Evolutionary conservation across 2,113 vertebrate genomes (phyloP).

Genomic region (Raphicerus campestris): DNA sequence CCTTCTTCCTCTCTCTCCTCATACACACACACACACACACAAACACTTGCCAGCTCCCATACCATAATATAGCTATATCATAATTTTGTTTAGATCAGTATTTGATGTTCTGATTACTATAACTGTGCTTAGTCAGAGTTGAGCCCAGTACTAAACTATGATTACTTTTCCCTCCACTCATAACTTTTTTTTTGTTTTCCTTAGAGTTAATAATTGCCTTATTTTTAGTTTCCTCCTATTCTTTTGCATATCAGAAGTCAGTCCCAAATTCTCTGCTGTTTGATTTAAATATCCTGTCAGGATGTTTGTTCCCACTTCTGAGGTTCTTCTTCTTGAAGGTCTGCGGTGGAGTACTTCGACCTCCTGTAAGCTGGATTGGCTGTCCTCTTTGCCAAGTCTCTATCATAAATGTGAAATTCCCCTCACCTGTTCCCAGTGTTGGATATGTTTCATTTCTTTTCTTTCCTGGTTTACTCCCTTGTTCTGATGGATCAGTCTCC

Average conservation of each 20-base stretch:
- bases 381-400: not conserved
- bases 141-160: not conserved
- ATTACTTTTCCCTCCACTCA: not conserved
- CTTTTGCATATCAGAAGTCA: not conserved
- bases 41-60: not conserved
- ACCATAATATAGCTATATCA: not conserved
- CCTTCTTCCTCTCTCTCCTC: not conserved
- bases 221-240: not conserved
- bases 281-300: not conserved
- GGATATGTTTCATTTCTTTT: not conserved
- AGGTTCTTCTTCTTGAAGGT: not conserved
- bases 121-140: not conserved
- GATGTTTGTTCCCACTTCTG: not conserved
- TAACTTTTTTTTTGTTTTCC: not conserved
- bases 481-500: not conserved
- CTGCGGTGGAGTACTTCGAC: not conserved
- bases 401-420: not conserved
- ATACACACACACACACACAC: not conserved
- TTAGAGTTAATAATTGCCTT: not conserved
- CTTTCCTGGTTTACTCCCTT: not conserved
- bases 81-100: not conserved
- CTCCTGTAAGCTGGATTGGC: not conserved
- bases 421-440: not conserved
- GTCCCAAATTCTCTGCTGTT: not conserved
- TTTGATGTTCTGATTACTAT: not conserved